A percentile compares a stretch with the other conserved stretches of the same genome.
phyloP scores from a whole-genome alignment of 1,140 invertebrate species.

The Scylla paramamosain region DNA sequence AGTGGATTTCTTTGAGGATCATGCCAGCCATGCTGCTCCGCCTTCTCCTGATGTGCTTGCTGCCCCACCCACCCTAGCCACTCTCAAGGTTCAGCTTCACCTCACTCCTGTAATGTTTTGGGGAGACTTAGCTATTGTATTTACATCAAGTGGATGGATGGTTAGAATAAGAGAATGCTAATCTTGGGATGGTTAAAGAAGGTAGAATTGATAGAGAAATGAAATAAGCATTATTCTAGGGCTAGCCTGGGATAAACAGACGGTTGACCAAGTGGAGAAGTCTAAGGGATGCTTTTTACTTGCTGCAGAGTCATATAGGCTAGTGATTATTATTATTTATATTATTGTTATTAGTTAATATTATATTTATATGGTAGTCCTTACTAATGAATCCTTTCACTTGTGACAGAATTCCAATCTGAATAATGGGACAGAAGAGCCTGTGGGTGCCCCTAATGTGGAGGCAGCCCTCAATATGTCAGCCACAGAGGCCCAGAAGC shows the following conservation, averaged over 20 bases:
- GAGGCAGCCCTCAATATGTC: slow-evolving; percentile 81
- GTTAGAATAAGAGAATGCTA: background rate
- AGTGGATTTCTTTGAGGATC: slow-evolving; percentile 91
- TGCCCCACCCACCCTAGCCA: slow-evolving; percentile 2
- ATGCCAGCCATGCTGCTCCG: slow-evolving; percentile 79
- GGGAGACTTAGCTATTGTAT: background rate
- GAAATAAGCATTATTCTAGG: too few species aligned
- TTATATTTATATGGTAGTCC: too few species aligned
- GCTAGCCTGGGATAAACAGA: too few species aligned
- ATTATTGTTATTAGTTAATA: background rate
- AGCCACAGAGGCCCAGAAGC: slow-evolving; percentile 79
- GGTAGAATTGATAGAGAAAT: background rate
- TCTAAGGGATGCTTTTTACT: too few species aligned
- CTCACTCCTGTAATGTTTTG: slow-evolving; percentile 78
- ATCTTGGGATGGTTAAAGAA: background rate
- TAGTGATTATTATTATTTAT: background rate
- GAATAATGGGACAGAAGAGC: slow-evolving; percentile 75
- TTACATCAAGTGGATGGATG: background rate
- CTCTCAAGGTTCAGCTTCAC: slow-evolving; percentile 76
- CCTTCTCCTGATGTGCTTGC: slow-evolving; percentile 54
- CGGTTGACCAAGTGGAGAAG: too few species aligned
- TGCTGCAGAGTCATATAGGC: too few species aligned
- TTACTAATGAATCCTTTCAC: background rate
- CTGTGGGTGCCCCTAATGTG: slow-evolving; percentile 81
- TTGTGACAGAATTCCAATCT: slow-evolving; percentile 25